Evolutionary conservation across 2,888 invertebrate genomes (phyloP).

Genomic region (Copidosoma aretas): DNA sequence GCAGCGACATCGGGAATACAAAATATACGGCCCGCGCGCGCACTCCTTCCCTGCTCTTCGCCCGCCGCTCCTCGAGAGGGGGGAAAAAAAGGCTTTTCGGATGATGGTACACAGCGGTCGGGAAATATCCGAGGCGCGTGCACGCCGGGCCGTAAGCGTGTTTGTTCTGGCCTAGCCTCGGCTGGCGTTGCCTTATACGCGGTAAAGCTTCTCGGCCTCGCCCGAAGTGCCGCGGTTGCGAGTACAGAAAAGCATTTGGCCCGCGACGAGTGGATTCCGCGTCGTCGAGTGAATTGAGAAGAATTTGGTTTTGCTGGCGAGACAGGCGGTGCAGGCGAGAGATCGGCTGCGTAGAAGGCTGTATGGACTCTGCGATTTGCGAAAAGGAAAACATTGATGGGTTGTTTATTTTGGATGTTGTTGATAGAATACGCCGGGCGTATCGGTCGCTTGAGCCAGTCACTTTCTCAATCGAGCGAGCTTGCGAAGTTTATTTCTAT

Average conservation of each 20-base stretch:
- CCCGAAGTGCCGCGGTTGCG: neutral
- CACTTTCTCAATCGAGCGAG: no score
- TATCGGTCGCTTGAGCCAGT: no score
- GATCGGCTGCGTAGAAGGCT: no score
- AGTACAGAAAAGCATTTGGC: constrained; percentile 6
- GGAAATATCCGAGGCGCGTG: neutral
- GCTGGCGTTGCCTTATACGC: no score
- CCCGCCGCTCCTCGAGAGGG: neutral
- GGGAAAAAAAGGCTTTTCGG: neutral
- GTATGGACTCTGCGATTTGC: no score
- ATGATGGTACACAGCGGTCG: neutral
- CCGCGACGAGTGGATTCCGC: neutral
- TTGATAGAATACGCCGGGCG: no score
- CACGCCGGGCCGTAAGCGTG: neutral
- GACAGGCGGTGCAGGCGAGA: neutral
- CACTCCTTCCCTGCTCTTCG: neutral
- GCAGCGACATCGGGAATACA: neutral
- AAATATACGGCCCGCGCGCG: neutral
- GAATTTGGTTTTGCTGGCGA: constrained; percentile 14
- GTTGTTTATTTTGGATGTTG: no score
- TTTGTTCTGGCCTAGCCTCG: no score
- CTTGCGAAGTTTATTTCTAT: no score
- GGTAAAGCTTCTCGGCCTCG: neutral
- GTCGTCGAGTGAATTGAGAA: constrained; percentile 12
- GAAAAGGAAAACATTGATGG: no score